Evolutionary conservation across 2,888 invertebrate genomes (phyloP).

Genomic region (Camptogramma bilineatum): DNA sequence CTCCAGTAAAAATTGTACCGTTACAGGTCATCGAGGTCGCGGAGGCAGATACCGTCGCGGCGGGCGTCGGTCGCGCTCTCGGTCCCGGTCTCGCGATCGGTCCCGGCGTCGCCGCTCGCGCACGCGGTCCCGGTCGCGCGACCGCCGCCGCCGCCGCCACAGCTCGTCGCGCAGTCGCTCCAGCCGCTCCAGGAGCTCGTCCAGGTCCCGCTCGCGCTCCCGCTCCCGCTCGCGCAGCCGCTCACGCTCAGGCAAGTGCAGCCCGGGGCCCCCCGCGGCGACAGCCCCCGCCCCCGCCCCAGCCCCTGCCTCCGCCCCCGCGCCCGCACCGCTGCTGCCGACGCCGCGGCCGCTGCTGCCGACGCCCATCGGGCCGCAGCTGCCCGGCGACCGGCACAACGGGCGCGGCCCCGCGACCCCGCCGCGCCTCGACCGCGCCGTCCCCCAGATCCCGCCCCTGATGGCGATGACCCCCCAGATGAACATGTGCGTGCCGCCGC

Average conservation of each 20-base stretch:
- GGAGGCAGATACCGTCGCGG: conserved; percentile 73
- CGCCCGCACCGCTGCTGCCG: conserved; percentile 62
- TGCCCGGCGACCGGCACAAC: conserved; percentile 54
- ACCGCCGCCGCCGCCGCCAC: conserved; percentile 76
- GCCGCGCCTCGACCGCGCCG: conserved; percentile 29
- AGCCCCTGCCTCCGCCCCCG: conserved; percentile 53
- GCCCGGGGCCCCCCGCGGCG: conserved; percentile 58
- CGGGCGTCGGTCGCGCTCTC: conserved; percentile 64
- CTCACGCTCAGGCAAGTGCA: conserved; percentile 85
- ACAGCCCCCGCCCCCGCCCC: conserved; percentile 58
- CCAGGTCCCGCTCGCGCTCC: conserved; percentile 70
- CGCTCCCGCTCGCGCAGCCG: conserved; percentile 78
- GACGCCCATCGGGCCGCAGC: conserved; percentile 70
- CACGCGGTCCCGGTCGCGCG: conserved; percentile 65
- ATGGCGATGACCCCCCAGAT: conserved; percentile 77
- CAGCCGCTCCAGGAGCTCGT: conserved; percentile 75
- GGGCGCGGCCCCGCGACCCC: conserved; percentile 58
- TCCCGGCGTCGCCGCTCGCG: conserved; percentile 64
- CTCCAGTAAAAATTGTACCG: conserved; percentile 3
- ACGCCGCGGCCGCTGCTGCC: conserved; percentile 63
- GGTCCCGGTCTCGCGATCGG: conserved; percentile 68
- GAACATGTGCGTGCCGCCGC: conserved; percentile 73
- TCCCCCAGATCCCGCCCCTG: conserved; percentile 69
- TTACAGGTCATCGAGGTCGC: conserved; percentile 74
- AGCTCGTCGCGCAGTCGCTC: conserved; percentile 77